Base-by-base conservation (phyloP, 2,797 vertebrate species). In the Melanotaenia parkinsoni region DNA sequence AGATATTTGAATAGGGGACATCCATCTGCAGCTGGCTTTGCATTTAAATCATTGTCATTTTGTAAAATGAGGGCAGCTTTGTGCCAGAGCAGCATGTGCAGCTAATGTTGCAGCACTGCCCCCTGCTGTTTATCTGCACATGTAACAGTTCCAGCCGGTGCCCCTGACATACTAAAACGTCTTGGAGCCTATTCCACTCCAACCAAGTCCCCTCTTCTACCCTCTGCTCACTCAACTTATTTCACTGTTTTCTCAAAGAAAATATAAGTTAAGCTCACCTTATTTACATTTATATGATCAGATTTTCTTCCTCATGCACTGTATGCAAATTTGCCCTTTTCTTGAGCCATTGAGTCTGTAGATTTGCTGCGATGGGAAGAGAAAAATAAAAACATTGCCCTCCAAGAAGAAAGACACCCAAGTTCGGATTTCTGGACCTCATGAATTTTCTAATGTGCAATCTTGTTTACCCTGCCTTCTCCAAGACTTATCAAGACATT, bases 221-320 rank as follows among this genome's bases (percentile, higher is more conserved):
- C 77, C 24, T 16, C 79, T 77, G 85, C 66, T 77, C 84, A 76
- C 77, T 86, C 70, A 11, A 72, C 72, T 89, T 90, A 92, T 93
- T 88, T 90, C 84, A 74, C 84, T 84, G 82, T 93, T 92, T 91
- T 91, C 75, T 83, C 87, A 67, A 73, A 86, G 82, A 93, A 93
- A 93, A 90, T 92, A 90, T 88, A 92, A 90, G 84, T 90, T 93
- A 93, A 94, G 91, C 86, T 90, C 83, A 90, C 84, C 94, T 93
- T 94, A 94, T 95, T 95, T 95, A 95, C 93, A 95, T 95, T 93
- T 95, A 95, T 94, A 95, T 94, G 88, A 94, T 94, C 92, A 91
- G 92, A 94, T 93, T 94, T 92, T 87, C 84, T 83, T 86, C 82
- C 88, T 80, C 89, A 90, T 94, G 90, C 90, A 91, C 73, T 59